Evolutionary conservation across 2,888 invertebrate species (phyloP).

Genomic region (Mycogona germanica): DNA sequence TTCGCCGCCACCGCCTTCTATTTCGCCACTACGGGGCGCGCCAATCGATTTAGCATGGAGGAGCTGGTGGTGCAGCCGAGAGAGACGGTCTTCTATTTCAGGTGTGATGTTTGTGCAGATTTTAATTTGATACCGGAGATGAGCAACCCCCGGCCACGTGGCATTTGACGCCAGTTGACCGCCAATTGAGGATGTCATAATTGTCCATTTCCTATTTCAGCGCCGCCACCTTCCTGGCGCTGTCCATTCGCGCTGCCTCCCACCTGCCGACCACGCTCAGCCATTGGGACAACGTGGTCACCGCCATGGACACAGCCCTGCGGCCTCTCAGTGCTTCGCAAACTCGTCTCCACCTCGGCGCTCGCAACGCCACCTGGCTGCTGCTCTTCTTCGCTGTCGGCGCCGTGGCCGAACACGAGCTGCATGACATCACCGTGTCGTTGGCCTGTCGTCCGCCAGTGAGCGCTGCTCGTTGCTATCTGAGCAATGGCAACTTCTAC

Average conservation of each 20-base stretch:
- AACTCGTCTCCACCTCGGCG: neutral
- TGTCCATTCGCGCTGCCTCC: neutral
- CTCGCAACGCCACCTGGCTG: neutral
- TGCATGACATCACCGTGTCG: slow-evolving; percentile 11
- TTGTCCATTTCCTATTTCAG: no score
- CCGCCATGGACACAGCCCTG: no score
- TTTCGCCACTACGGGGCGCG: neutral
- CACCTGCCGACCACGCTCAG: neutral
- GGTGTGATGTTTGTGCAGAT: neutral
- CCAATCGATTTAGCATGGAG: slow-evolving; percentile 1
- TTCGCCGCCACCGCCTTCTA: neutral
- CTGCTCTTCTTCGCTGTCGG: neutral
- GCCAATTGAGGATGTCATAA: no score
- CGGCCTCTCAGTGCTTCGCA: no score
- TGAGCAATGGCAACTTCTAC: slow-evolving; percentile 1
- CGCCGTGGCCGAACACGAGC: slow-evolving; percentile 1
- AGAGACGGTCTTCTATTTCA: slow-evolving; percentile 5
- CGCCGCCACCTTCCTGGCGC: slow-evolving; percentile 2
- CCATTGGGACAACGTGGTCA: neutral
- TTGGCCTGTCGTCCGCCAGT: neutral
- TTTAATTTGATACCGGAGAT: no score
- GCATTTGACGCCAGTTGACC: no score
- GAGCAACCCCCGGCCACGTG: no score
- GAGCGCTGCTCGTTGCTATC: neutral
- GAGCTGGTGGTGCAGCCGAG: neutral